Evolutionary conservation across 2,888 invertebrate species (phyloP), one percentile per base, ranked within the genome.

Genomic region (Erebia aethiops): DNA sequence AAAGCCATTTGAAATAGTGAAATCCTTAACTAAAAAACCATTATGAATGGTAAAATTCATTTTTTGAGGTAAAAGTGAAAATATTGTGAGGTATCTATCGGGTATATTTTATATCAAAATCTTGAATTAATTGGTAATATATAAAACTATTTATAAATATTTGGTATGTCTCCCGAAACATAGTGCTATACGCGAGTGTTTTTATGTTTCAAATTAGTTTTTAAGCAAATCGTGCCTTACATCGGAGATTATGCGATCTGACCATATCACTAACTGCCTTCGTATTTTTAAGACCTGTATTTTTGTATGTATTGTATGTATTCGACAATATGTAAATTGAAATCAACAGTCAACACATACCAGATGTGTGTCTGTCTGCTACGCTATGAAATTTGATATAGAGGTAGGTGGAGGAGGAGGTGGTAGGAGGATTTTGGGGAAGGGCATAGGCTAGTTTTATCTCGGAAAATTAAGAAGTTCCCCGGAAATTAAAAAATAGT

Each of bases 171-270:
- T 58, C n/a, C 5, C 26, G n/a, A n/a, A 41, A 4, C 10, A n/a
- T 51, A 16, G 35, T 35, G 35, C 35, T 35, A 35, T 35, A 21
- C 16, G 5, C 26, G 52, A 63, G 49, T 51, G 51, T 52, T n/a
- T 7, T 64, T 26, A 56, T 54, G 43, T 65, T 65, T 65, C 35
- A 14, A 41, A 18, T 46, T 65, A 65, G 49, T 56, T 2, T 68
- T 58, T 76, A 76, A 77, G 76, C 69, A 68, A 74, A 72, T 71
- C 67, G 76, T 76, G 75, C 74, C 75, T 74, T 76, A 72, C 70
- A 75, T 86, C 82, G 81, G 89, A 90, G 85, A 89, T 90, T 87
- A 87, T 80, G 78, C 77, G 78, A 71, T 66, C 71, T 71, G 67
- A 72, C 57, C 70, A 70, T 71, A 71, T 73, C 71, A 71, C 68